Evolutionary conservation across 1,140 invertebrate genomes (phyloP).

Genomic region (Psix sp.): DNA sequence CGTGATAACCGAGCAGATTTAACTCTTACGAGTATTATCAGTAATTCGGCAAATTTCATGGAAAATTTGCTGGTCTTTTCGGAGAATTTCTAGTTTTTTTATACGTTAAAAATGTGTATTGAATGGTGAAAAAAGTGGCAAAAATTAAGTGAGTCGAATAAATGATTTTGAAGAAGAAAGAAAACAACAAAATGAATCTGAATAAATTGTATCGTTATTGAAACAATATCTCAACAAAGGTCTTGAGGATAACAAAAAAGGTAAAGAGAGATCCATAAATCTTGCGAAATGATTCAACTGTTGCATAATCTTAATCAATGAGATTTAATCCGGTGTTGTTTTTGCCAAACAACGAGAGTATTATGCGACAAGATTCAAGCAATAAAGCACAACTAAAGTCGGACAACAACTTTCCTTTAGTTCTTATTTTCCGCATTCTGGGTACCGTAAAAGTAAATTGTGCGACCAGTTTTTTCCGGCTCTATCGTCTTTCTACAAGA

Average conservation of each 20-base stretch:
- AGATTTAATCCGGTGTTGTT: constrained; percentile 24
- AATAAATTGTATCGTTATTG: no score
- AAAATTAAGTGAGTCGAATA: no score
- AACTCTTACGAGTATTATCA: constrained; percentile 9
- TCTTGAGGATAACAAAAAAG: no score
- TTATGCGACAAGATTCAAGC: constrained; percentile 23
- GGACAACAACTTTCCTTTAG: constrained; percentile 45
- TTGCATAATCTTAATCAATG: constrained; percentile 7
- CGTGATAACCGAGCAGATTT: constrained; percentile 9
- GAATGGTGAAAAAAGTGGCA: no score
- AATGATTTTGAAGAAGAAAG: no score
- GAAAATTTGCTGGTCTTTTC: no score
- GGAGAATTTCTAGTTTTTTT: no score
- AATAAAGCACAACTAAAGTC: constrained; percentile 34
- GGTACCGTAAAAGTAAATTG: constrained; percentile 45
- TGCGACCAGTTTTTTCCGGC: constrained; percentile 39
- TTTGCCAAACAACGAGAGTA: constrained; percentile 19
- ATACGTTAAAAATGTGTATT: no score
- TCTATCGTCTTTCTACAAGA: constrained; percentile 24
- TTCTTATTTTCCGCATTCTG: constrained; percentile 51
- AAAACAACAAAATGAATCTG: no score
- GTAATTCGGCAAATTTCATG: not conserved
- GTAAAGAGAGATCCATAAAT: no score
- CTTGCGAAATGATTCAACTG: no score
- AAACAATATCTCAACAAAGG: no score